Evolutionary conservation across 2,888 invertebrate genomes (phyloP).

Genomic region (Eurytoma californica): DNA sequence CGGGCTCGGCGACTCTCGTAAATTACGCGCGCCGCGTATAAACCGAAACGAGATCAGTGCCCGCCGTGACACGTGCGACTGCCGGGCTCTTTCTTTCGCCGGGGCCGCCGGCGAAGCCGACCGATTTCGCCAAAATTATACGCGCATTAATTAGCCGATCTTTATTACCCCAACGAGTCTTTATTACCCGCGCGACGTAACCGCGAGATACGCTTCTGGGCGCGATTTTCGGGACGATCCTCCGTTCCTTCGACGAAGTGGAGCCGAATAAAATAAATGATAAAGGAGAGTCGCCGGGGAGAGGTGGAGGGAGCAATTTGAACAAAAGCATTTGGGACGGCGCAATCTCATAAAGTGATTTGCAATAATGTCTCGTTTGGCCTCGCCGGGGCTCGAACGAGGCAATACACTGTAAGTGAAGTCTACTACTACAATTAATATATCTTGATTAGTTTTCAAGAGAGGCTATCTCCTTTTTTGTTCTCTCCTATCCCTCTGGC

Average conservation of each 20-base stretch:
- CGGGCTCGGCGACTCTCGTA: neutral
- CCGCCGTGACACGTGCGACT: neutral
- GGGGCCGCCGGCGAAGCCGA: too few relatives aligned
- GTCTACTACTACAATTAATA: constrained; percentile 70
- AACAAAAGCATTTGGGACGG: constrained; percentile 52
- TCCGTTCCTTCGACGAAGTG: neutral
- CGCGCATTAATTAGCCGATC: too few relatives aligned
- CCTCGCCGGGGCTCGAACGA: constrained; percentile 59
- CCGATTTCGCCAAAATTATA: too few relatives aligned
- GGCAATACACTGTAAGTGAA: constrained; percentile 67
- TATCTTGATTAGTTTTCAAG: constrained; percentile 71
- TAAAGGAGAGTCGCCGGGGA: constrained; percentile 18
- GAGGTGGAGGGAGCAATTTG: constrained; percentile 40
- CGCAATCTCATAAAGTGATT: constrained; percentile 68
- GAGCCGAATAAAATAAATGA: constrained; percentile 43
- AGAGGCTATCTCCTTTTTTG: constrained; percentile 59
- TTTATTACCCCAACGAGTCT: too few relatives aligned
- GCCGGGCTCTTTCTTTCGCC: too few relatives aligned
- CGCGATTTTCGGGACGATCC: neutral
- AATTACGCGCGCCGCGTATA: constrained; percentile 19
- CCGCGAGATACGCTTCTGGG: neutral
- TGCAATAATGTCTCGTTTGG: constrained; percentile 67
- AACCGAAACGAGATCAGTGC: too few relatives aligned
- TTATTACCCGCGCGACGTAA: too few relatives aligned
- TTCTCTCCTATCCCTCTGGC: constrained; percentile 51